Base-by-base conservation (phyloP, 2,888 invertebrate species). In the Trisateles emortualis region DNA sequence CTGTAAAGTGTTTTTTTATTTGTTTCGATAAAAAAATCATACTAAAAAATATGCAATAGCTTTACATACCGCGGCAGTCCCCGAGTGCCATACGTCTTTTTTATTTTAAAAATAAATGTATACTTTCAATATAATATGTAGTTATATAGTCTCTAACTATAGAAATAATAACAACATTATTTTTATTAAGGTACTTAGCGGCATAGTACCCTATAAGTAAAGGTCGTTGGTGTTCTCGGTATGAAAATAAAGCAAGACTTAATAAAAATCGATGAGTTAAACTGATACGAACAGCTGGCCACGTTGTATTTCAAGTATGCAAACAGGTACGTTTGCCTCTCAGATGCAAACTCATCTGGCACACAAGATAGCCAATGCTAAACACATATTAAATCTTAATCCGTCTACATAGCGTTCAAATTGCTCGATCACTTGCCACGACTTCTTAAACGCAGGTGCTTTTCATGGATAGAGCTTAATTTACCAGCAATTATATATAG, bases 301-400 rank as follows among this genome's bases (percentile, higher is more conserved):
- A 71, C 70, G 75, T 72, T 79, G 81, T 74, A 80, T 78, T 83
- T 79, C 78, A 77, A 77, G 80, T 80, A 81, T 77, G 80, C 80
- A 78, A 81, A 78, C 73, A 46, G 69, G 74, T 64, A 72, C 62
- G 64, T 58, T 57, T 35, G 59, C 61, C 55, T 54, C 63, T 71
- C 64, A 65, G 74, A 81, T 78, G 83, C 76, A 74, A 63, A 74
- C 78, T 77, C 78, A 80, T 80, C 76, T 74, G 70, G 68, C 40
- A 59, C 59, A 55, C 50, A 44, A 53, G 64, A 62, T 59, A 30
- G 38, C 33, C 22, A 19, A 14, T 40, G 9, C 29, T 49, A 19
- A 22, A 40, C 14, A 24, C 10, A 56, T 40, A 59, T 64, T 55
- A 53, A 68, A 68, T 55, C 59, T 48, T 71, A 64, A 32, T 16